Evolutionary conservation across 2,113 vertebrate genomes (phyloP).

Genomic region (Ramphastos sulfuratus): DNA sequence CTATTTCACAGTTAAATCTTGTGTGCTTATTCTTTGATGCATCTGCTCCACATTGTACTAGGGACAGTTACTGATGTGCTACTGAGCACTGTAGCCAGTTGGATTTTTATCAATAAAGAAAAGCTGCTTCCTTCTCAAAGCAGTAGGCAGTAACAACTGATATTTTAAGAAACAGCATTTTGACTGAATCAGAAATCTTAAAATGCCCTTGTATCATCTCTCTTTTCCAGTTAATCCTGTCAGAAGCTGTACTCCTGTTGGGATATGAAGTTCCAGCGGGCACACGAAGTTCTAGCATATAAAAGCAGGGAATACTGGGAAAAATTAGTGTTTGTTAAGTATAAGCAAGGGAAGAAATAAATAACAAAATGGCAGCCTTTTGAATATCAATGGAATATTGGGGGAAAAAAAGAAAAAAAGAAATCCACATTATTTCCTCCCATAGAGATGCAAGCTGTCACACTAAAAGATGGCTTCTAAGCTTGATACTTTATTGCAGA

Average conservation of each 20-base stretch:
- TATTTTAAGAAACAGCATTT: not conserved
- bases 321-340: not conserved
- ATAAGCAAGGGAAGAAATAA: not conserved
- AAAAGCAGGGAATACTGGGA: not conserved
- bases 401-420: no score
- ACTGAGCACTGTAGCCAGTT: accelerated
- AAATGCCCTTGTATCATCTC: not conserved
- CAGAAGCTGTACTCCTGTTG: not conserved
- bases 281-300: not conserved
- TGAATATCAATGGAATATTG: not conserved
- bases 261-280: not conserved
- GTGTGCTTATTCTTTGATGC: not conserved
- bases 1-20: not conserved
- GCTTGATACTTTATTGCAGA: not conserved
- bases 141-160: not conserved
- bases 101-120: not conserved
- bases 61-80: not conserved
- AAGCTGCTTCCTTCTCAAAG: not conserved
- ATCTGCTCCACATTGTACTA: not conserved
- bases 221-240: not conserved
- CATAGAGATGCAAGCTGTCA: not conserved
- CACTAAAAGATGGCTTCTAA: not conserved
- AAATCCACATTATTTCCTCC: not conserved
- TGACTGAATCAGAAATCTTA: not conserved
- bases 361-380: not conserved